Conservation (phyloP, 2,888 invertebrate species). For the Psylliodes chrysocephalus region DNA sequence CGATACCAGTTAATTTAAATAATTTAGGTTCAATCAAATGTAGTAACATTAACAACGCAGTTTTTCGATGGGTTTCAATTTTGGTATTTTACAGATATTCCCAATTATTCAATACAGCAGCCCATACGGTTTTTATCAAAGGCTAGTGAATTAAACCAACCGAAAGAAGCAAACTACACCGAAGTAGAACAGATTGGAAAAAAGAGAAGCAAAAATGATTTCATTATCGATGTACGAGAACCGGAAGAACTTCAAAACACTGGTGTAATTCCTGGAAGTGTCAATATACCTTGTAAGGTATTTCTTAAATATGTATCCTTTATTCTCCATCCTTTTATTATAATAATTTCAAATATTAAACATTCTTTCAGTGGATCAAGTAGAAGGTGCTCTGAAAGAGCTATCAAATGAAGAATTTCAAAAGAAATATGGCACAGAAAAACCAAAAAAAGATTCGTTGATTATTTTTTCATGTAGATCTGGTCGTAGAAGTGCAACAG, state of each 20-base stretch:
- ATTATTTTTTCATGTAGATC: constrained; percentile 77
- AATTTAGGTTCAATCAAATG: background rate
- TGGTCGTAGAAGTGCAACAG: constrained; percentile 73
- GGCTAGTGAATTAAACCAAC: background rate
- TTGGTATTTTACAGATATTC: background rate
- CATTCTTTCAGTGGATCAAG: constrained; percentile 67
- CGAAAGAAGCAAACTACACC: constrained; percentile 51
- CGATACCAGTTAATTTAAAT: background rate
- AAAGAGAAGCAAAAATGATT: constrained; percentile 62
- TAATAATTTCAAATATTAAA: background rate
- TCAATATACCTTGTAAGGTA: constrained; percentile 79
- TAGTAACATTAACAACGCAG: background rate
- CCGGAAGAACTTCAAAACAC: constrained; percentile 76
- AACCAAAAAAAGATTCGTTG: constrained; percentile 69
- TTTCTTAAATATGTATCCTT: background rate
- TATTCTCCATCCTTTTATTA: background rate
- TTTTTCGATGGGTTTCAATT: background rate
- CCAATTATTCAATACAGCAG: background rate
- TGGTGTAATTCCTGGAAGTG: constrained; percentile 77
- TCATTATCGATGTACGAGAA: constrained; percentile 82
- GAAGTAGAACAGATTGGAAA: constrained; percentile 64
- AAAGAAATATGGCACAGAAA: constrained; percentile 67
- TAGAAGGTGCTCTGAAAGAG: constrained; percentile 63
- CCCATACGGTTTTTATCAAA: background rate
- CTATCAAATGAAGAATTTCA: constrained; percentile 69